A percentile compares a stretch with the other conserved stretches of the same genome.
phyloP scores from a whole-genome alignment of 2,888 invertebrate species.

The Tetranychus piercei region DNA sequence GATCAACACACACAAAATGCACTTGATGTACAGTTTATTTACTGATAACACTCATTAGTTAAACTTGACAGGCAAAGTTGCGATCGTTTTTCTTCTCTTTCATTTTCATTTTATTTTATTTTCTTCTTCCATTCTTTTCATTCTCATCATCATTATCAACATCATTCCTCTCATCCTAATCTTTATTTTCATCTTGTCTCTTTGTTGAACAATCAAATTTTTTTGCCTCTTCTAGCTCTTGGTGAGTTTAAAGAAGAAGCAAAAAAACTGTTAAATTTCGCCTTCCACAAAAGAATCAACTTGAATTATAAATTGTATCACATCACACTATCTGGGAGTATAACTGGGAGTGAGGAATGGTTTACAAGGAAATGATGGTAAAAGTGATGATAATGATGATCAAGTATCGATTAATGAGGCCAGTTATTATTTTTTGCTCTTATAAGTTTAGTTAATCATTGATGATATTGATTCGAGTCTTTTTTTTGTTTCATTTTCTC shows the following conservation, averaged over 20 bases:
- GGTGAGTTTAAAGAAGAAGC: not conserved
- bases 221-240: too few species aligned
- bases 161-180: too few species aligned
- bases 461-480: not conserved
- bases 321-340: not conserved
- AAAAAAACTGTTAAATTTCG: not conserved
- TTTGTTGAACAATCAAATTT: not conserved
- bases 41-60: not conserved
- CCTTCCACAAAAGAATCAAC: not conserved
- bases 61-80: not conserved
- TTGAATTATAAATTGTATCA: not conserved
- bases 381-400: not conserved
- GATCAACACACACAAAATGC: not conserved
- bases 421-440: not conserved
- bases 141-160: not conserved
- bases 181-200: not conserved
- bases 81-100: not conserved
- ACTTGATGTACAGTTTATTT: not conserved
- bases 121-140: not conserved
- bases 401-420: not conserved
- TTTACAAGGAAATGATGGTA: not conserved
- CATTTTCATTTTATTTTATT: not conserved
- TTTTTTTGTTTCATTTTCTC: not conserved
- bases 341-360: not conserved
- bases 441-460: not conserved